Evolutionary conservation across 2,113 vertebrate species (phyloP), one percentile per base, ranked within the genome.

Genomic region (Synodontis membranacea): DNA sequence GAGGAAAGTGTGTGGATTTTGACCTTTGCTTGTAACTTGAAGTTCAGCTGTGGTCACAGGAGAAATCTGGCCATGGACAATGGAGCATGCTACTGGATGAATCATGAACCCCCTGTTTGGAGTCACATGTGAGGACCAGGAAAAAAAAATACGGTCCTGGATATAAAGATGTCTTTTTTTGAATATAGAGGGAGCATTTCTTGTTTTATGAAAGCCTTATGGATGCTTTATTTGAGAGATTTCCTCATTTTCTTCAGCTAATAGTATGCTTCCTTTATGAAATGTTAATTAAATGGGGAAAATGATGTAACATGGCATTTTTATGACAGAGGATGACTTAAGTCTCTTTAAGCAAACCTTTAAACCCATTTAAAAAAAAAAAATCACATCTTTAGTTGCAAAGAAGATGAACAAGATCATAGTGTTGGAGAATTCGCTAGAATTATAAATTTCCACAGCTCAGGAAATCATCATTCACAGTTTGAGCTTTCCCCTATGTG

Each of bases 1-100:
- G 28, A 2, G 64, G 19, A 48, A 58, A 62, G 46, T 75, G 75
- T 85, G 34, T 86, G 68, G 52, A 62, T 42, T 68, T 54, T 79
- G 86, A 78, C 25, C 64, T 21, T 85, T n/a, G 80, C 5, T 12
- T 79, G 78, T 82, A 85, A 85, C 74, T 68, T 75, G 78, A 80
- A 62, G n/a, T 62, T 56, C 80, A 75, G 80, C 66, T 86, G 80
- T 80, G 66, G 50, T 72, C 46, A 68, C 31, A 79, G 74, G 75
- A 85, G 58, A 85, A 37, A 48, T 79, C 37, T 44, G n/a, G n/a
- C 52, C 46, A 58, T 14, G n/a, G 64, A 8, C 15, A 12, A 19
- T 75, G 21, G 31, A 58, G 66, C 68, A n/a, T 75, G 54, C 68
- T 62, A 76, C 68, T 82, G 80, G 81, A 76, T 68, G 31, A 74